phyloP scores from a whole-genome alignment of 2,888 invertebrate species.

The Serrognathus titanus region DNA sequence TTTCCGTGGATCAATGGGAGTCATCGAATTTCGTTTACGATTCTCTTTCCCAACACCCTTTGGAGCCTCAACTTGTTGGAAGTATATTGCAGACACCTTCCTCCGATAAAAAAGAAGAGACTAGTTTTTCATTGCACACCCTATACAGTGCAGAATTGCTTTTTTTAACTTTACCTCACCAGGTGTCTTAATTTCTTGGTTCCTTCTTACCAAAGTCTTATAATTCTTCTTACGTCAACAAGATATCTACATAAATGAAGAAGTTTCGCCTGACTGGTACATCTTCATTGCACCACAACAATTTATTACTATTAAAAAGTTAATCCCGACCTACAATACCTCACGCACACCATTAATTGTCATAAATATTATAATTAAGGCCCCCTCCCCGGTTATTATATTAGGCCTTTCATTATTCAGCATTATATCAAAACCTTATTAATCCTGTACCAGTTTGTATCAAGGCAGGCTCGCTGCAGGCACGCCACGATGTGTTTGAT shows the following conservation, averaged over 20 bases:
- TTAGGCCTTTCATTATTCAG: conserved; percentile 18
- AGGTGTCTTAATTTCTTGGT: no score
- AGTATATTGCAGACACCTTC: no score
- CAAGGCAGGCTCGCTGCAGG: conserved; percentile 20
- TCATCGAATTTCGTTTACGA: no score
- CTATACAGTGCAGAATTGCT: no score
- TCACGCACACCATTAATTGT: not conserved
- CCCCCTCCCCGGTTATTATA: conserved; percentile 8
- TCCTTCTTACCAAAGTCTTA: not conserved
- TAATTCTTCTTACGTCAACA: not conserved
- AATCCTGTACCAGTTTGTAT: conserved; percentile 33
- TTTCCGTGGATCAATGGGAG: no score
- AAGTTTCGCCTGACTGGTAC: not conserved
- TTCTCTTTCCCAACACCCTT: no score
- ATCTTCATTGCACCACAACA: not conserved
- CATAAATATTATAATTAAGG: conserved; percentile 11
- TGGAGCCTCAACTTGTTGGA: no score
- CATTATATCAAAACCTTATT: conserved; percentile 30
- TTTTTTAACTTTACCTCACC: no score
- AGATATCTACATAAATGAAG: no score
- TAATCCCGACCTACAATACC: conserved; percentile 1
- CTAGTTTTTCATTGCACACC: no score
- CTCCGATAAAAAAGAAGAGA: no score
- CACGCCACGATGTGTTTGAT: conserved; percentile 26
- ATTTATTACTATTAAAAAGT: conserved; percentile 1